phyloP scores from a whole-genome alignment of 2,888 invertebrate species.

The Drosophila maculinotata region DNA sequence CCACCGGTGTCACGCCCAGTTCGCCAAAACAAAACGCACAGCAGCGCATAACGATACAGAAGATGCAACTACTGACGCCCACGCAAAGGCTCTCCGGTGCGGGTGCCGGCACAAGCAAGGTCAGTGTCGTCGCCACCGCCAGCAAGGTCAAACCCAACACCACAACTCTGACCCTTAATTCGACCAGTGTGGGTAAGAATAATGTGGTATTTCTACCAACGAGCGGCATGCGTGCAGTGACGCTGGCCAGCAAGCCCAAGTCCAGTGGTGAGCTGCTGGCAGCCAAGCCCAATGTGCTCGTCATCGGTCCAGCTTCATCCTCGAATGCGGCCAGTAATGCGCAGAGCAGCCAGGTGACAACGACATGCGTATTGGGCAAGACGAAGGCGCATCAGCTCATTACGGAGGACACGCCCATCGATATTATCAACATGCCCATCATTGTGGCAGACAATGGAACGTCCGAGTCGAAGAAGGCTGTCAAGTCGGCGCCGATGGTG shows the following conservation, averaged over 20 bases:
- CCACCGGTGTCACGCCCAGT: slow-evolving; percentile 50
- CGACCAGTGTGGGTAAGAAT: slow-evolving; percentile 72
- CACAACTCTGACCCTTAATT: slow-evolving; percentile 62
- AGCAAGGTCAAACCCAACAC: slow-evolving; percentile 64
- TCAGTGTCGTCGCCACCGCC: slow-evolving; percentile 23
- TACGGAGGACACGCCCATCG: slow-evolving; percentile 87
- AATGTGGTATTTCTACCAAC: slow-evolving; percentile 83
- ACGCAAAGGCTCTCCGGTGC: slow-evolving; percentile 65
- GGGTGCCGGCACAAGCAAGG: slow-evolving; percentile 40
- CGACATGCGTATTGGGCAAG: slow-evolving; percentile 46
- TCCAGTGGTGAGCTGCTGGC: slow-evolving; percentile 32
- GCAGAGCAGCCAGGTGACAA: slow-evolving; percentile 19
- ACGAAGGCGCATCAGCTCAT: slow-evolving; percentile 82
- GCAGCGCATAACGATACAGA: slow-evolving; percentile 83
- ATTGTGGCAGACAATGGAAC: slow-evolving; percentile 80
- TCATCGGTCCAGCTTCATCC: slow-evolving; percentile 65
- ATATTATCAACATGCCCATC: slow-evolving; percentile 84
- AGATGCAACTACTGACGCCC: slow-evolving; percentile 82
- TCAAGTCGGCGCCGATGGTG: slow-evolving; percentile 60
- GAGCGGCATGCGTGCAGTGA: slow-evolving; percentile 70
- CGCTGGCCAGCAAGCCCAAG: slow-evolving; percentile 59
- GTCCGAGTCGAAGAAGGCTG: slow-evolving; percentile 34
- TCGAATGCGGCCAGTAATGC: slow-evolving; percentile 34
- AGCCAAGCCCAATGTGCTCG: slow-evolving; percentile 77
- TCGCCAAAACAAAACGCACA: slow-evolving; percentile 61